Conservation (phyloP, 2,888 invertebrate genomes). For the Lasioglossum lativentre region DNA sequence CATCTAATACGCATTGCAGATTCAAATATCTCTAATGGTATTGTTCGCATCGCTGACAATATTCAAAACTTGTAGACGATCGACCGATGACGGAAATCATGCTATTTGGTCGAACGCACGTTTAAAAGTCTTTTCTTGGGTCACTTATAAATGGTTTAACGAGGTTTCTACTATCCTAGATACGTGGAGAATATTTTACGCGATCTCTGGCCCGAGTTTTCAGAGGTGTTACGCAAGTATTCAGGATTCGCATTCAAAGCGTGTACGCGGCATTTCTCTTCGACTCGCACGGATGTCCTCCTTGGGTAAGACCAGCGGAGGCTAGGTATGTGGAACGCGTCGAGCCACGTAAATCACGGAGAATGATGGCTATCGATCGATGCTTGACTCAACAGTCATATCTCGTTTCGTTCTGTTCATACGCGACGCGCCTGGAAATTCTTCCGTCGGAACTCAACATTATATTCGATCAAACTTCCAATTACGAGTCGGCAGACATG, state of each 20-base stretch:
- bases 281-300: constrained; percentile 25
- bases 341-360: constrained; percentile 51
- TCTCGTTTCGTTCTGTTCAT: constrained; percentile 32
- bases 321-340: constrained; percentile 52
- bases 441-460: background rate
- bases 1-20: too few species aligned
- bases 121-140: background rate
- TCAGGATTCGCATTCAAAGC: constrained; percentile 36
- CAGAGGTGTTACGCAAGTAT: constrained; percentile 4
- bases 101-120: background rate
- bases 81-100: background rate
- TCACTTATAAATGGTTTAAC: background rate
- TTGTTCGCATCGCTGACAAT: too few species aligned
- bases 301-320: constrained; percentile 28
- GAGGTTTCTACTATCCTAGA: background rate
- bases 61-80: background rate
- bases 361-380: constrained; percentile 62
- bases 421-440: constrained; percentile 34
- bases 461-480: constrained; percentile 12
- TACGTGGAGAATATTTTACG: background rate
- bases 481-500: background rate
- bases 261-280: constrained; percentile 44
- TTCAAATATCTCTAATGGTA: too few species aligned
- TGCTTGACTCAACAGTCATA: constrained; percentile 32
- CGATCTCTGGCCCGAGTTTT: constrained; percentile 1